These are phyloP conservation scores for Gymnoscopelus braueri DNA, from an alignment of 2,797 vertebrate species.

Conservation along the genomic window DNA sequence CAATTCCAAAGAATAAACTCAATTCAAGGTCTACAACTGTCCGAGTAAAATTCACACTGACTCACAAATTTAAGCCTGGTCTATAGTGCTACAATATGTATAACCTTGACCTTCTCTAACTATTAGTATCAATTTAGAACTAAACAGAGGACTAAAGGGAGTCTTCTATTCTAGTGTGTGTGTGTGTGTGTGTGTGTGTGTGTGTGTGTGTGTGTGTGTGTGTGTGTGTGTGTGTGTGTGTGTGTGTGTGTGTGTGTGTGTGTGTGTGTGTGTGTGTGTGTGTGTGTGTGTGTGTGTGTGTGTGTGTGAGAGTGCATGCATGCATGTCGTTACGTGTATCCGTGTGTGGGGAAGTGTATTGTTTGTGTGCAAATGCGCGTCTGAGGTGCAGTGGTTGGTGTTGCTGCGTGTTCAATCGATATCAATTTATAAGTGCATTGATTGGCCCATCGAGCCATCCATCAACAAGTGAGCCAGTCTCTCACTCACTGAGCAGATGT, in stretches of 20 bases:
- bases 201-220: constrained; percentile 19
- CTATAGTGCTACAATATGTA: too few relatives aligned
- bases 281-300: constrained; percentile 11
- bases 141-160: too few relatives aligned
- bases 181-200: constrained; percentile 13
- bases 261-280: constrained; percentile 14
- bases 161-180: background rate
- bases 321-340: background rate
- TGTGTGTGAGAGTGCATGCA: too few relatives aligned
- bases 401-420: constrained; percentile 28
- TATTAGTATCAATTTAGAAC: too few relatives aligned
- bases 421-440: constrained; percentile 37
- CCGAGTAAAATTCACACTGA: too few relatives aligned
- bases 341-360: constrained; percentile 20
- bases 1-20: too few relatives aligned
- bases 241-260: constrained; percentile 19
- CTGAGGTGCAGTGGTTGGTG: constrained; percentile 2
- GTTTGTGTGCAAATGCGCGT: background rate
- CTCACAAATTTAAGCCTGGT: too few relatives aligned
- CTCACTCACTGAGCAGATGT: background rate
- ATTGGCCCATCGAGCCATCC: constrained; percentile 11
- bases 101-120: too few relatives aligned
- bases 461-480: constrained; percentile 2
- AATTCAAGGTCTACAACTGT: too few relatives aligned
- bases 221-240: constrained; percentile 14